Evolutionary conservation across 2,113 vertebrate genomes (phyloP), one percentile per base, ranked within the genome.

Genomic region (Trematocara zebra): DNA sequence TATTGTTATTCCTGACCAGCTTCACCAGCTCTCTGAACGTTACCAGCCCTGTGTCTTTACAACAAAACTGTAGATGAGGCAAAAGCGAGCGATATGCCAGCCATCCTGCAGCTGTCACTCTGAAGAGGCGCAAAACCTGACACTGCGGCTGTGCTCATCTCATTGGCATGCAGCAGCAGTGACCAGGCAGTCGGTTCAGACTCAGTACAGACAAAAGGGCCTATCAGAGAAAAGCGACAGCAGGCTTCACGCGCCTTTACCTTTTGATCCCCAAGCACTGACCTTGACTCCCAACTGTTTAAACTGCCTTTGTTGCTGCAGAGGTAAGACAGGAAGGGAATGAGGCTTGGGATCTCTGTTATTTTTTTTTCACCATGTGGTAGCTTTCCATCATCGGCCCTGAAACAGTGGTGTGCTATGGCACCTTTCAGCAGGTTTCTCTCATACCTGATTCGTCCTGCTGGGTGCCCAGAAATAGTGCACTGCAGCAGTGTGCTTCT

Each of bases 371-470:
- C 84, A 80, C 89, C 84, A 47, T 67, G 80, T 15, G 14, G 72
- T 49, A 47, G 84, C 79, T 92, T 87, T 92, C 47, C 47, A 12
- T 59, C 79, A 35, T 90, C 85, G 53, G 59, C 47, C 47, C 49
- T 31, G 49, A 82, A 87, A 59, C 87, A 37, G 87, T 11, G n/a
- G 78, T 82, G 84, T 56, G 83, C 52, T 53, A 3, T 84, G 59
- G 42, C 93, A 93, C 91, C 84, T 92, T 92, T 91, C 89, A 87
- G 90, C 90, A 88, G 87, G 87, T 81, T 85, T 84, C 51, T 64
- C 85, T 91, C 90, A 92, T 94, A 94, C 93, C 94, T 92, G 95
- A 92, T 94, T 94, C 83, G 31, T 91, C 87, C 91, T 86, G 87
- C 88, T 85, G 54, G 49, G 61, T 82, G 56, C 81, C 90, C 89